These are phyloP conservation scores for Caenorhabditis sp. DNA, from an alignment of 2,888 invertebrate genomes.

Conservation along the genomic window DNA sequence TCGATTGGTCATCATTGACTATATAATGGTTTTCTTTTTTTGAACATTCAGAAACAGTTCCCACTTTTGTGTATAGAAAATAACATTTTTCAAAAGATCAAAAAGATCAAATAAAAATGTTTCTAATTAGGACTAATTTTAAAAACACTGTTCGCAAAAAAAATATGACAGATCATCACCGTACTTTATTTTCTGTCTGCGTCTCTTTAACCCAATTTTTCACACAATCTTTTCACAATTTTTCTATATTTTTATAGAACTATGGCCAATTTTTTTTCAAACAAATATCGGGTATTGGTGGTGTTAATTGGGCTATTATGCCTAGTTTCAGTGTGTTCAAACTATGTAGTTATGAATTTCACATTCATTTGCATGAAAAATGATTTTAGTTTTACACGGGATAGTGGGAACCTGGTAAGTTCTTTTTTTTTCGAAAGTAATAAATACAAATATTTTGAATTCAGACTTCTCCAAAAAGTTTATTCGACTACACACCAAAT, in stretches of 20 bases:
- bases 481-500: constrained; percentile 53
- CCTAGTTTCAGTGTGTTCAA: constrained; percentile 53
- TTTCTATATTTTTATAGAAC: background rate
- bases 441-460: background rate
- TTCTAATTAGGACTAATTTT: too few species aligned
- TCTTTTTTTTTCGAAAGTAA: background rate
- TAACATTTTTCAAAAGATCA: too few species aligned
- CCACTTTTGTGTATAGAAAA: too few species aligned
- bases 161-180: background rate
- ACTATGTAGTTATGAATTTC: constrained; percentile 61
- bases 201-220: background rate
- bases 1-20: too few species aligned
- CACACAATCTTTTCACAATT: background rate
- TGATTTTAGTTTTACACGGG: constrained; percentile 34
- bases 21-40: too few species aligned
- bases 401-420: constrained; percentile 22
- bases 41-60: too few species aligned
- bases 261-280: background rate
- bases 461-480: constrained; percentile 36
- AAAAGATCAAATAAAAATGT: too few species aligned
- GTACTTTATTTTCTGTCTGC: background rate
- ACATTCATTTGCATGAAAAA: constrained; percentile 61
- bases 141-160: too few species aligned
- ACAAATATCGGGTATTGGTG: constrained; percentile 48
- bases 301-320: constrained; percentile 48